These are phyloP conservation scores for Myxocyprinus asiaticus DNA, from an alignment of 2,113 vertebrate genomes.

Conservation along the genomic window DNA sequence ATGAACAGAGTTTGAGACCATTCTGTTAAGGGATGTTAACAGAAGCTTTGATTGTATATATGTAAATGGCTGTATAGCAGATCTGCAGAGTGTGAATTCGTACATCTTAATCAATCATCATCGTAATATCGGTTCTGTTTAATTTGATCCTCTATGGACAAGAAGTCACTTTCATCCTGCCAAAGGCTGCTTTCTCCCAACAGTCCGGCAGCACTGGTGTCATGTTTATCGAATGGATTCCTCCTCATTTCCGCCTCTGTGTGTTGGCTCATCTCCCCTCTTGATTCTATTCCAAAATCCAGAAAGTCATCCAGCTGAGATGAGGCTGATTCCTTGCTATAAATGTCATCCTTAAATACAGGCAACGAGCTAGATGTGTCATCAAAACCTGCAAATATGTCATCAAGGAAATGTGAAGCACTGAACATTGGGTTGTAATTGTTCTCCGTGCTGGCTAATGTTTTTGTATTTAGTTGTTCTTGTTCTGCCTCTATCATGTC, in stretches of 20 bases:
- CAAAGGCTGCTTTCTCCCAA: constrained; percentile 43
- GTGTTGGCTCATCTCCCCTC: constrained; percentile 18
- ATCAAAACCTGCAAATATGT: constrained; percentile 73
- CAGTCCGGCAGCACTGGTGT: constrained; percentile 38
- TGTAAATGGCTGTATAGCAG: constrained; percentile 44
- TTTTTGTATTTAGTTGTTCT: constrained; percentile 33
- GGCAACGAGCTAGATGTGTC: constrained; percentile 61
- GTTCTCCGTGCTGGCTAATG: constrained; percentile 48
- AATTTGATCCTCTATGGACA: constrained; percentile 77
- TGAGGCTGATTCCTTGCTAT: constrained; percentile 12
- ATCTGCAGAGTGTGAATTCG: constrained; percentile 23
- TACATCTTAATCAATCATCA: constrained; percentile 45
- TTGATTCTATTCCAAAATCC: constrained; percentile 67
- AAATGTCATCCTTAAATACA: constrained; percentile 49
- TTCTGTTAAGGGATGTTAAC: constrained; percentile 18
- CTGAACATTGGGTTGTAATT: constrained; percentile 52
- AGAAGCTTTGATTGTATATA: neutral
- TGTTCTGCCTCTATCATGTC: constrained; percentile 39
- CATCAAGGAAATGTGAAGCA: constrained; percentile 70
- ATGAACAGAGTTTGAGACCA: constrained; percentile 61
- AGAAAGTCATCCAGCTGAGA: constrained; percentile 70
- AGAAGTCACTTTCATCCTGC: constrained; percentile 54
- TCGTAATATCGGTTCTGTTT: constrained; percentile 79
- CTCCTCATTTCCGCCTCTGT: constrained; percentile 19
- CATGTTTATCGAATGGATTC: constrained; percentile 38